Evolutionary conservation across 2,797 vertebrate species (phyloP).

Genomic region (Leptatherina wallacei): DNA sequence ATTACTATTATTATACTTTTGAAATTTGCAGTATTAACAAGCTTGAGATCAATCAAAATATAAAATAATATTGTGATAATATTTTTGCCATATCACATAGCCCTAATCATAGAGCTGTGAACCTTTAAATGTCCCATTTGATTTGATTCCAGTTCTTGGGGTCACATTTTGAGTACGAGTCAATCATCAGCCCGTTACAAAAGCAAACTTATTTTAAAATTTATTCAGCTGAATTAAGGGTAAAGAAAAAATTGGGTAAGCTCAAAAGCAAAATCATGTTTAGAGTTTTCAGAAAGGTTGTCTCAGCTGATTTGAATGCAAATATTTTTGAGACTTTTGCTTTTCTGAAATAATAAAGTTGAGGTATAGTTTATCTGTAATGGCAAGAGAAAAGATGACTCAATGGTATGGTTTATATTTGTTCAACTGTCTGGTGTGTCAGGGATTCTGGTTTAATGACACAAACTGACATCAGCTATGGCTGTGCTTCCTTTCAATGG

Average conservation of each 20-base stretch:
- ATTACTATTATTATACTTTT: too few relatives aligned
- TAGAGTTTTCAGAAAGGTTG: too few relatives aligned
- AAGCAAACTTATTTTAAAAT: neutral
- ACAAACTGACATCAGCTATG: neutral
- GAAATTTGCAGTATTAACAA: too few relatives aligned
- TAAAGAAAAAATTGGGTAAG: too few relatives aligned
- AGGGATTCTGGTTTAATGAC: neutral
- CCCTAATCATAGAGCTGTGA: too few relatives aligned
- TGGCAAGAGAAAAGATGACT: neutral
- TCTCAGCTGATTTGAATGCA: neutral
- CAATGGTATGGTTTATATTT: neutral
- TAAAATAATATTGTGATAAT: too few relatives aligned
- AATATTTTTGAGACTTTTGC: neutral
- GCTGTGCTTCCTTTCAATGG: neutral
- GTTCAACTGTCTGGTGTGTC: neutral
- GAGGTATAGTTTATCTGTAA: neutral
- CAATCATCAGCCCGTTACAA: neutral
- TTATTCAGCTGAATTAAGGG: neutral
- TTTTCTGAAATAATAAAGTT: neutral
- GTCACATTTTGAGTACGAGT: neutral
- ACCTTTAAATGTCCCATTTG: too few relatives aligned
- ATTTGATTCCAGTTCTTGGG: too few relatives aligned
- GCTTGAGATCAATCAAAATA: too few relatives aligned
- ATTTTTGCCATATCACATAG: too few relatives aligned
- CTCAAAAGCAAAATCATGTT: too few relatives aligned